Percentiles rank a stretch among this genome's conserved stretches.
These are phyloP conservation scores for Alethe castanea DNA, from an alignment of 2,113 vertebrate species.

Conservation along the genomic window DNA sequence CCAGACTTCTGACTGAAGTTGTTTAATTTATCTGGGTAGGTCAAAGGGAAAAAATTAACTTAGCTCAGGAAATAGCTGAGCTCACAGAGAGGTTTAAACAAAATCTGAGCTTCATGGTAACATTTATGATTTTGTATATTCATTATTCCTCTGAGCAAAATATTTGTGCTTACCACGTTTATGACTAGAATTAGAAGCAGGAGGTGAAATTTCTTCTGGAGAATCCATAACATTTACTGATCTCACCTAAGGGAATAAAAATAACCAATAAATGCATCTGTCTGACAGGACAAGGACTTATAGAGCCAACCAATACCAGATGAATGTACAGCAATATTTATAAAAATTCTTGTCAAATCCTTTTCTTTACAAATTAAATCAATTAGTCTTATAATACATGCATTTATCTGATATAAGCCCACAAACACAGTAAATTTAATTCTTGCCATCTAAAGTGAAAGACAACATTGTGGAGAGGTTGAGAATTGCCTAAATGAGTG, in stretches of 20 bases:
- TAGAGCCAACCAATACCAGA: neutral
- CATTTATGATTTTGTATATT: neutral
- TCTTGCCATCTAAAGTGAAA: neutral
- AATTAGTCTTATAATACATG: neutral
- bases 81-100: neutral
- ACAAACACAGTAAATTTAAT: neutral
- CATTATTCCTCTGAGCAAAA: neutral
- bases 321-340: neutral
- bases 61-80: neutral
- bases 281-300: neutral
- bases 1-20: neutral
- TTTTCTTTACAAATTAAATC: neutral
- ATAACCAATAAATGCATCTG: neutral
- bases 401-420: neutral
- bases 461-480: neutral
- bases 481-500: neutral
- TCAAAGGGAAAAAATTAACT: neutral
- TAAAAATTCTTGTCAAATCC: neutral
- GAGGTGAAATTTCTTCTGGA: neutral
- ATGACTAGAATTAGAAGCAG: neutral
- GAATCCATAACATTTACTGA: neutral
- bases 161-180: neutral
- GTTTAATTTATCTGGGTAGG: neutral
- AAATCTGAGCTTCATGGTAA: neutral
- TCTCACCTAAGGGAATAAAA: slow-evolving; percentile 13